phyloP scores from a whole-genome alignment of 1,140 invertebrate genomes.

The Cecropterus lyciades region DNA sequence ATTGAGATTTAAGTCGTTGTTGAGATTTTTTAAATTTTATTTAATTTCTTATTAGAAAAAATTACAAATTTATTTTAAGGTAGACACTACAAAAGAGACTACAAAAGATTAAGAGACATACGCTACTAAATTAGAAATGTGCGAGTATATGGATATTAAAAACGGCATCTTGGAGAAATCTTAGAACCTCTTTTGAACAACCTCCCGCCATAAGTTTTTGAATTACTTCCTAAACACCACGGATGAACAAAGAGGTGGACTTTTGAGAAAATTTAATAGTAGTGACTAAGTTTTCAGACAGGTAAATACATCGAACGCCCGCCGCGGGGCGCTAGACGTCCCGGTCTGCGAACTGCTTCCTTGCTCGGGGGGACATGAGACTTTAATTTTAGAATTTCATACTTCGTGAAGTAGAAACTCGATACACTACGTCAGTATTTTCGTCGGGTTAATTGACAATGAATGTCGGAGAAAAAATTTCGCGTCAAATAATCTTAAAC shows the following conservation, averaged over 20 bases:
- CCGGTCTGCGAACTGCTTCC: neutral
- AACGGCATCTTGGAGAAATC: too few species aligned
- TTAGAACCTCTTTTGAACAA: too few species aligned
- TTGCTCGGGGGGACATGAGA: neutral
- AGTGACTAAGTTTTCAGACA: conserved; percentile 1
- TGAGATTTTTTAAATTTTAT: too few species aligned
- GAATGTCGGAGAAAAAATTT: neutral
- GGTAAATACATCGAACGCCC: conserved; percentile 6
- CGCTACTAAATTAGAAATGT: too few species aligned
- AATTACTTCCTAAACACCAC: neutral
- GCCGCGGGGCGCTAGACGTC: conserved; percentile 3
- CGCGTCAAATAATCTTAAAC: too few species aligned
- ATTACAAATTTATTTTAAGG: too few species aligned
- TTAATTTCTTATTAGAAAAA: too few species aligned
- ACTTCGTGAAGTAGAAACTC: conserved; percentile 4
- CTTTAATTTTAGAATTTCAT: conserved; percentile 6
- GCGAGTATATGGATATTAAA: too few species aligned
- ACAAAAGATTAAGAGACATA: too few species aligned
- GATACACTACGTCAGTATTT: neutral
- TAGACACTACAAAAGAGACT: too few species aligned
- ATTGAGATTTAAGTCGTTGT: too few species aligned
- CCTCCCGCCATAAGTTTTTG: too few species aligned
- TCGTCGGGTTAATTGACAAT: neutral
- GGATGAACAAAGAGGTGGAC: neutral
- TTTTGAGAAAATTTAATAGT: conserved; percentile 1